Conservation (phyloP, 64 coral and sea anemone species). For the Montipora cactus region DNA sequence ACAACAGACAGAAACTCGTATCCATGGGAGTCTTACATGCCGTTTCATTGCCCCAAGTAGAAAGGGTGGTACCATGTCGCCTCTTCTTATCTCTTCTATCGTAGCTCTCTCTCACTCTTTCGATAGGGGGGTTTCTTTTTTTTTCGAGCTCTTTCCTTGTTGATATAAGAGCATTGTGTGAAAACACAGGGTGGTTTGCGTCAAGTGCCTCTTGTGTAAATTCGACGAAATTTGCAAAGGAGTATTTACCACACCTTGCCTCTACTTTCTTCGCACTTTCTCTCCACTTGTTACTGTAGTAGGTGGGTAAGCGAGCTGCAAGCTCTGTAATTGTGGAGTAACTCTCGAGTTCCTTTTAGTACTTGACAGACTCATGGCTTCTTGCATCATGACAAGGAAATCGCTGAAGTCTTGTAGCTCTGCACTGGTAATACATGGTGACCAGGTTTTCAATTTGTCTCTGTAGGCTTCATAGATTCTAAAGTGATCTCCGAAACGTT, state of each 20-base stretch:
- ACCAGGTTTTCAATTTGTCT: constrained; percentile 54
- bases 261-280: constrained; percentile 67
- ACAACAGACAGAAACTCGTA: background rate
- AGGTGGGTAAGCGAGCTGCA: constrained; percentile 34
- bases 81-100: background rate
- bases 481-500: constrained; percentile 58
- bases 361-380: constrained; percentile 64
- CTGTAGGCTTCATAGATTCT: constrained; percentile 74
- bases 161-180: constrained; percentile 40
- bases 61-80: background rate
- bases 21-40: background rate
- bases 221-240: constrained; percentile 64
- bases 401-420: constrained; percentile 73
- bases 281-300: constrained; percentile 58
- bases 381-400: constrained; percentile 57
- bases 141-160: constrained; percentile 43
- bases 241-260: constrained; percentile 23
- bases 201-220: constrained; percentile 65
- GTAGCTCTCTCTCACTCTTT: background rate
- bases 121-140: constrained; percentile 2
- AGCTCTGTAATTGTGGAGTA: constrained; percentile 47
- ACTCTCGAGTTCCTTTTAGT: constrained; percentile 10
- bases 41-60: too few relatives aligned
- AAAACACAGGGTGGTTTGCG: constrained; percentile 67
- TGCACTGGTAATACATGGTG: constrained; percentile 27